A percentile compares a stretch with the other conserved stretches of the same genome.
These are phyloP conservation scores for Drosophila buzzatii DNA, from an alignment of 2,888 invertebrate species.

Conservation along the genomic window DNA sequence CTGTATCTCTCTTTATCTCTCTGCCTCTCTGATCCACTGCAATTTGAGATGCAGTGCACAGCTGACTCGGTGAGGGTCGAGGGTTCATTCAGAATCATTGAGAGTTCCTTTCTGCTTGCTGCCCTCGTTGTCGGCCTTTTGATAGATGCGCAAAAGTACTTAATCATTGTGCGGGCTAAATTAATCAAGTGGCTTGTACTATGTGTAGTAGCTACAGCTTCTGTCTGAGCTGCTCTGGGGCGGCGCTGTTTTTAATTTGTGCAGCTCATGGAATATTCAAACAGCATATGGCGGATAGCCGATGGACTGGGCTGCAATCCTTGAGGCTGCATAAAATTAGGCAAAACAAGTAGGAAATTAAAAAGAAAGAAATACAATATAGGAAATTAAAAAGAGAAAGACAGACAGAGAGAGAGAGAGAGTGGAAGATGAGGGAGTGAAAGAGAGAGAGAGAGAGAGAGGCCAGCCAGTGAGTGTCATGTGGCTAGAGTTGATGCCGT, in stretches of 20 bases:
- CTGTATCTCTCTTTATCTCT: conserved; percentile 1
- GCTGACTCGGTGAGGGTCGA: conserved; percentile 60
- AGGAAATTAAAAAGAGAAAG: not conserved
- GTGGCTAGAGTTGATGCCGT: conserved; percentile 35
- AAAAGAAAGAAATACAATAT: conserved; percentile 18
- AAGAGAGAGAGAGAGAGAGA: not conserved
- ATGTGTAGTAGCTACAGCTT: conserved; percentile 36
- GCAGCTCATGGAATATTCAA: conserved; percentile 79
- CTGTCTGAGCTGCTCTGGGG: conserved; percentile 14
- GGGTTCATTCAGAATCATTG: conserved; percentile 42
- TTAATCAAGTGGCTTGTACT: conserved; percentile 81
- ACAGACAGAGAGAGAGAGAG: not conserved
- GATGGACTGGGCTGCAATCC: conserved; percentile 56
- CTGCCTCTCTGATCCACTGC: conserved; percentile 24
- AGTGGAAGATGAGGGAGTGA: not conserved
- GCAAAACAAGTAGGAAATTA: conserved; percentile 76
- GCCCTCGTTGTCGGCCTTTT: conserved; percentile 25
- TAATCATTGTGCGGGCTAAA: conserved; percentile 83
- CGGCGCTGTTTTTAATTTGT: conserved; percentile 76
- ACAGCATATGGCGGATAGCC: conserved; percentile 67
- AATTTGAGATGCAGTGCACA: conserved; percentile 40
- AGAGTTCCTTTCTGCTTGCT: conserved; percentile 25
- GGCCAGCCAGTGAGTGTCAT: conserved; percentile 52
- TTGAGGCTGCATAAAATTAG: conserved; percentile 75
- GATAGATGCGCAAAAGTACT: conserved; percentile 75